Evolutionary conservation across 2,797 vertebrate genomes (phyloP).

Genomic region (Tachyglossus aculeatus): DNA sequence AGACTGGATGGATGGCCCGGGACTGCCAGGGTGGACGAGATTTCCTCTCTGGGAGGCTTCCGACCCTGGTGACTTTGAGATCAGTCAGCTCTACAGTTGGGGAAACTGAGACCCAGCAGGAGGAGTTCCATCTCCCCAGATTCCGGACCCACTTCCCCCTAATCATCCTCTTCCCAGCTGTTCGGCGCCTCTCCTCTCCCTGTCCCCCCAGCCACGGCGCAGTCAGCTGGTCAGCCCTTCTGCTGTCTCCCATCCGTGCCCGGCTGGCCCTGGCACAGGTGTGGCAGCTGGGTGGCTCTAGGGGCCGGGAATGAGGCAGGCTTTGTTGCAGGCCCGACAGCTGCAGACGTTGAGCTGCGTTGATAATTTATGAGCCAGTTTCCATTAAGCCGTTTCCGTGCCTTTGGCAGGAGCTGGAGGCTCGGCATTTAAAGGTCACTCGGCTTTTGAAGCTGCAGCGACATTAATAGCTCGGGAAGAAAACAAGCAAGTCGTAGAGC

Average conservation of each 20-base stretch:
- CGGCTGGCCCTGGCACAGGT: slow-evolving; percentile 16
- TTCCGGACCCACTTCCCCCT: background rate
- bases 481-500: slow-evolving; percentile 50
- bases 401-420: slow-evolving; percentile 51
- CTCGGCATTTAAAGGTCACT: slow-evolving; percentile 62
- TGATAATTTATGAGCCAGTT: slow-evolving; percentile 30
- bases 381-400: slow-evolving; percentile 54
- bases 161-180: background rate
- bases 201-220: background rate
- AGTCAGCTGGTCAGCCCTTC: background rate
- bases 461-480: slow-evolving; percentile 66
- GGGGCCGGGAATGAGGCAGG: background rate
- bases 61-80: too few relatives aligned
- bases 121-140: background rate
- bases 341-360: slow-evolving; percentile 18
- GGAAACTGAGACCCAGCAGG: too few relatives aligned
- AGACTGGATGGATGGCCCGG: too few relatives aligned
- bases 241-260: background rate
- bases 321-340: slow-evolving; percentile 32
- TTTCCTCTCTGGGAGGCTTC: too few relatives aligned
- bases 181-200: background rate
- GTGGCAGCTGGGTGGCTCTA: background rate
- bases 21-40: too few relatives aligned
- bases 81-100: too few relatives aligned
- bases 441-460: slow-evolving; percentile 57